Base-by-base conservation (phyloP, 2,113 vertebrate species). In the Agapornis roseicollis region DNA sequence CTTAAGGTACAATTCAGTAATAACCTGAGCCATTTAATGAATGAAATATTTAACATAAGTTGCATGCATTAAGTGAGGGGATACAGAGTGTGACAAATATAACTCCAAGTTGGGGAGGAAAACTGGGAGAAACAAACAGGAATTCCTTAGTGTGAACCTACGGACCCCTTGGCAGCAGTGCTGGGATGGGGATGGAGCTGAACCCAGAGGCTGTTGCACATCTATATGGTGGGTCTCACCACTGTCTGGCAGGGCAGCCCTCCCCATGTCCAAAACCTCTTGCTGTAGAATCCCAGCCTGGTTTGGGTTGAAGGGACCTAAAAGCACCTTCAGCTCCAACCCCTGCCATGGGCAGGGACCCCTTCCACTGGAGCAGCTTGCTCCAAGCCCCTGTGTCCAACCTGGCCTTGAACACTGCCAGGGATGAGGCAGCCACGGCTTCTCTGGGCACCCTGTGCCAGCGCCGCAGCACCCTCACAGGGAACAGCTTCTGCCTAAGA, bases 41-140 rank as follows among this genome's bases (percentile, higher is more conserved):
- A 93, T 97, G 93, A 97, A 97, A 96, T 97, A 97, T 96, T 96
- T 91, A 97, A 94, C 88, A 61, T 85, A 88, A 95, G 96, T 96
- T 94, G 80, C 85, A 55, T 96, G 71, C 31, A 66, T 79, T 93
- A 88, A 71, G 89, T 84, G 96, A 93, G 80, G 84, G 78, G 71
- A 63, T 58, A 35, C 3, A 6, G 56, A 35, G 56, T n/a, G 56
- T 16, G 56, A 58, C 56, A 35, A 58, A 58, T 16, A 13, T 58
- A 58, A 35, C 33, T 24, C n/a, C 56, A 35, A 10, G 56, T 35
- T 31, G 6, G 56, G 53, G 56, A 58, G 33, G 56, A 14, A 58
- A 58, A 35, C 56, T 15, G 56, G 56, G 56, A 58, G 33, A 35
- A 58, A 58, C 33, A 58, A 13, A 35, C 7, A 10, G 13, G 56